Base-by-base conservation (phyloP, 92 coral and sea anemone genomes). In the Parazoanthus swiftii region DNA sequence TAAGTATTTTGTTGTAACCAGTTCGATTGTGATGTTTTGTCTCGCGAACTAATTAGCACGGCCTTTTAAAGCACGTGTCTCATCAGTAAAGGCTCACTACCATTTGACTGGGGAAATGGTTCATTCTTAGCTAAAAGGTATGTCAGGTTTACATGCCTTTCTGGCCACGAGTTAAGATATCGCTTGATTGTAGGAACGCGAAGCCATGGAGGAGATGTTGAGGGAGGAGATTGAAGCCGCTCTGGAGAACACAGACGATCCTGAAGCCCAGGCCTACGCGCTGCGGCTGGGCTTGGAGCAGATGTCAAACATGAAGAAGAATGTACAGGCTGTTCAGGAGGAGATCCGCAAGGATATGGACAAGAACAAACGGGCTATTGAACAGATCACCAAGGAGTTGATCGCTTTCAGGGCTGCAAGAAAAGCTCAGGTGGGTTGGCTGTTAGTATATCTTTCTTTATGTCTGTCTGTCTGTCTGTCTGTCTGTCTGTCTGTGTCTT, bases 221-320 rank as follows among this genome's bases (percentile, higher is more conserved):
- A 94, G 90, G 92, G 96, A 96, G 36, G 98, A 95, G 83, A 92
- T 96, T 42, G 98, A 96, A 89, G 98, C 96, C 8, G 98, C 98
- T 21, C 90, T 96, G 35, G 98, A 95, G 88, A 96, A 96, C 77
- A 91, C 94, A 0, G 98, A 94, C 78, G 98, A 95, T 48, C 96
- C 98, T 13, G 96, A 92, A 85, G 93, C 95, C 42, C 95, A 94
- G 77, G 94, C 95, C 1, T 93, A 96, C 66, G 98, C 98, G 4
- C 86, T 96, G 23, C 89, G 98, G 54, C 96, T 96, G 25, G 94
- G 98, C 63, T 90, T 96, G 29, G 98, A 96, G 71, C 98, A 93
- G 88, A 95, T 96, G 98, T 79, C 85, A 43, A 93, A 91, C 94
- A 92, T 94, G 93, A 92, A 94, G 87, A 92, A 87, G 76, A 92